Evolutionary conservation across 2,888 invertebrate genomes (phyloP), one percentile per base, ranked within the genome.

Genomic region (Ryuthela nishihirai): DNA sequence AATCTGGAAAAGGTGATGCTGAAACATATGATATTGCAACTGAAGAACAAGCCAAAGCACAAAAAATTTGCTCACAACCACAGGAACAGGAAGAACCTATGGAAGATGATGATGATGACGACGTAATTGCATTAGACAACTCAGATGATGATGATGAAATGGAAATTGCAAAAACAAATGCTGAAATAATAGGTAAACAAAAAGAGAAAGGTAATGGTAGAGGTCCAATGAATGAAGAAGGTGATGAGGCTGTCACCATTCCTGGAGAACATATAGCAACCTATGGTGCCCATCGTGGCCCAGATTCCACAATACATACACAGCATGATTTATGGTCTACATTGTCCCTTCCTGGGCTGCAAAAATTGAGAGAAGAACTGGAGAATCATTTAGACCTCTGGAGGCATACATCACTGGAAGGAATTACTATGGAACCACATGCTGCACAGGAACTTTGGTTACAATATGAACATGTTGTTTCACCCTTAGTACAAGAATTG

Each of bases 241-340:
- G 42, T 12, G 34, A 29, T 5, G 17, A 41, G 10, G 40, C 21
- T 9, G 40, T 24, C 5, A 23, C 24, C 7, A 44, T 29, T 15
- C 32, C n/a, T 17, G 20, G 20, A 17, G 39, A 39, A 9, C 1
- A 44, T 7, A 36, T 52, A 6, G 5, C 15, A 20, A 63, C 59
- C 0, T 48, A 40, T 10, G 39, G 45, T 15, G 53, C 38, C 2
- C 18, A 47, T 4, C 43, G 62, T 9, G 46, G 58, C 12, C 40
- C 73, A 0, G 88, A 88, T 18, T 85, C 88, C 0, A 82, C 83
- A 1, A 87, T 88, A 67, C 87, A 90, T 72, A 91, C 90, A 1
- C 77, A 77, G 20, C 26, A 46, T 25, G 54, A 58, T 7, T 18
- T 62, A 20, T 62, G 62, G 62, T 4, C 41, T 21, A 45, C 56